Conservation (phyloP, 2,888 invertebrate genomes). For the Nymphalis urticae region DNA sequence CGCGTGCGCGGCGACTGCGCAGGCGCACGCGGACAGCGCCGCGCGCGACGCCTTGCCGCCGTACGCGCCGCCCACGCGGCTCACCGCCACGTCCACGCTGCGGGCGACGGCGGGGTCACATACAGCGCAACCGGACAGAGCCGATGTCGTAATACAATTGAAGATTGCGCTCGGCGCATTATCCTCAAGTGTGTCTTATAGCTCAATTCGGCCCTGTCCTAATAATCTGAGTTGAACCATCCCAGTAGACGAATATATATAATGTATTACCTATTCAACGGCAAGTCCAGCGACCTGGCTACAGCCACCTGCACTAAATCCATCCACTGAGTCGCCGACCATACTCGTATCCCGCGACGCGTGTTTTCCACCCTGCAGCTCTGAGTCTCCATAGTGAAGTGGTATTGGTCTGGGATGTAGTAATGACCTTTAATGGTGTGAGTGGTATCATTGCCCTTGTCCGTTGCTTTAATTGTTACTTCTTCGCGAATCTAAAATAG, state of each 20-base stretch:
- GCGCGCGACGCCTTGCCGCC: slow-evolving; percentile 89
- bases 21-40: slow-evolving; percentile 81
- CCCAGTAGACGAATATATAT: too few species aligned
- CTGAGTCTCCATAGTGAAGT: slow-evolving; percentile 90
- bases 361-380: slow-evolving; percentile 66
- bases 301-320: slow-evolving; percentile 82
- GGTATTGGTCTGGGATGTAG: slow-evolving; percentile 84
- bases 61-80: slow-evolving; percentile 90
- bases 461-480: slow-evolving; percentile 54
- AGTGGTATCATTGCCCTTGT: slow-evolving; percentile 64
- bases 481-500: slow-evolving; percentile 60
- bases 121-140: too few species aligned
- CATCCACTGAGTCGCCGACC: slow-evolving; percentile 84
- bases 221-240: too few species aligned
- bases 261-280: slow-evolving; percentile 79
- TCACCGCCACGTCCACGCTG: slow-evolving; percentile 86
- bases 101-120: background rate
- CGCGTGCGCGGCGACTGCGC: slow-evolving; percentile 84
- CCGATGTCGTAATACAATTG: too few species aligned
- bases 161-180: too few species aligned
- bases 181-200: too few species aligned
- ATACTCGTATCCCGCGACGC: slow-evolving; percentile 51
- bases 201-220: too few species aligned
- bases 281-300: slow-evolving; percentile 76
- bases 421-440: slow-evolving; percentile 82